Evolutionary conservation across 1,140 invertebrate species (phyloP), one percentile per base, ranked within the genome.

Genomic region (Steinernema feltiae): DNA sequence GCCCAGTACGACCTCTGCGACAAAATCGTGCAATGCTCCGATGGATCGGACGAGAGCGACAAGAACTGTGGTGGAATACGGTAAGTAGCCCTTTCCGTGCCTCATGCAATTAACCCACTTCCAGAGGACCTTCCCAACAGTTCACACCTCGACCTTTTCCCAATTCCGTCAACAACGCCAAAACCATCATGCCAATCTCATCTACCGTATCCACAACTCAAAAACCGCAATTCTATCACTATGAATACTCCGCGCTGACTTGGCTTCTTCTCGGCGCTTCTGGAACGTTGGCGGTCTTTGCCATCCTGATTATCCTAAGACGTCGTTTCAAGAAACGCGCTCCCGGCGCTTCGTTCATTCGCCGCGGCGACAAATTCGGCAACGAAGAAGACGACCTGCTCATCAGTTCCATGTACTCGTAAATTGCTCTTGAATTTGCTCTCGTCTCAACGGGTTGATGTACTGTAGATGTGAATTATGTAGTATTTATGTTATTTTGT

Each of bases 1-100:
- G 93, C 93, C 0, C 92, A 94, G 78, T 95, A 97, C 86, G 95
- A 97, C 87, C 93, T 92, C 0, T 98, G 95, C 84, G 93, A 98
- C 88, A 94, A 94, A 30, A 93, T 95, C 75, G 91, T 93, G 15
- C 94, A 97, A 86, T 97, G 94, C 88, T 89, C 91, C 1, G 94
- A 97, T 89, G 93, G 91, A 76, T 94, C 93, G 85, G 93, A 95
- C 84, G 94, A 95, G 53, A 76, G 78, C 84, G 94, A 95, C 46
- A 76, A 75, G 78, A 77, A 73, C 32, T 79, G 78, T 71, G 74
- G 70, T 17, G 3, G 77, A 30, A 24, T 31, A 30, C 41, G 63
- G 30, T 30, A 32, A 75, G n/a, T 21, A 1, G 53, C 3, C 30
- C 24, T 18, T 15, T 48, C 35, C 21, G 12, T 63, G 21, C 32